Evolutionary conservation across 2,888 invertebrate genomes (phyloP).

Genomic region (Tribolium freemani): DNA sequence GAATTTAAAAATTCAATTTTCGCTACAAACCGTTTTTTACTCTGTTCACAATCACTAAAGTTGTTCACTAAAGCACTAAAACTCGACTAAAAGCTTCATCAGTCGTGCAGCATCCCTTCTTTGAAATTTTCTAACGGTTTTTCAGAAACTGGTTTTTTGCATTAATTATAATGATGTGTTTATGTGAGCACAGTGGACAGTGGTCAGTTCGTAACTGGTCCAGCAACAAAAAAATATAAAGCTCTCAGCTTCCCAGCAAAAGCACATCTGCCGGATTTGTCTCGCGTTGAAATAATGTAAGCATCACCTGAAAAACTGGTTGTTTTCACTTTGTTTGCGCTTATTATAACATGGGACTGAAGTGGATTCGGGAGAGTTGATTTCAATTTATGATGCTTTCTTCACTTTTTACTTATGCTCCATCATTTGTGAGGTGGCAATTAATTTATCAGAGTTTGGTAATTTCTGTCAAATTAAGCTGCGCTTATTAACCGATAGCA

Average conservation of each 20-base stretch:
- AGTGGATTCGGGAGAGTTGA: background rate
- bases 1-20: background rate
- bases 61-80: slow-evolving; percentile 9
- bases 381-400: slow-evolving; percentile 4
- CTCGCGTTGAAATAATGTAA: slow-evolving; percentile 44
- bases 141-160: slow-evolving; percentile 54
- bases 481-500: no score
- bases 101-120: slow-evolving; percentile 28
- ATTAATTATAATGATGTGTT: slow-evolving; percentile 44
- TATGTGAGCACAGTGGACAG: slow-evolving; percentile 56
- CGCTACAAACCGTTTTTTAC: background rate
- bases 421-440: no score
- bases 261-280: slow-evolving; percentile 61
- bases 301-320: slow-evolving; percentile 59
- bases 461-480: no score
- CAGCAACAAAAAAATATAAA: slow-evolving; percentile 57
- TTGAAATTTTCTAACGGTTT: slow-evolving; percentile 48
- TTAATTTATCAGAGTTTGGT: no score
- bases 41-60: background rate
- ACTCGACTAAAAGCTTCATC: slow-evolving; percentile 13
- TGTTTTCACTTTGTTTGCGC: slow-evolving; percentile 41
- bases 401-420: background rate
- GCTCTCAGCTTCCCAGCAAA: slow-evolving; percentile 58
- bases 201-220: slow-evolving; percentile 65
- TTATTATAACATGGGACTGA: slow-evolving; percentile 14